phyloP scores from a whole-genome alignment of 2,797 vertebrate genomes.

The Melanotaenia pygmaea region DNA sequence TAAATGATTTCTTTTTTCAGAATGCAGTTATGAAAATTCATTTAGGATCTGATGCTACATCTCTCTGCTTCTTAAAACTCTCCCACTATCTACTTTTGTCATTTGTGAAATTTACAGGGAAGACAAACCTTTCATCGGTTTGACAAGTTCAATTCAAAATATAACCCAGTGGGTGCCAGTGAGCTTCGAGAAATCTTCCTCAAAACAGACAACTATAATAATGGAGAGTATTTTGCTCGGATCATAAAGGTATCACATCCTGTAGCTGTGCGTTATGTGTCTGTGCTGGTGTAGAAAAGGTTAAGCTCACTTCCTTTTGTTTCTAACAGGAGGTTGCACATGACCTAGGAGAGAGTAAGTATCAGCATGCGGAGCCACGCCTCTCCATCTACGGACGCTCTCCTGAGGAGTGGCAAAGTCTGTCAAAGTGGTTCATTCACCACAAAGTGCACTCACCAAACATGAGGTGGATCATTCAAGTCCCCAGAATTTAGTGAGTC shows the following conservation, averaged over 20 bases:
- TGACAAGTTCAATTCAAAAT: constrained; percentile 98
- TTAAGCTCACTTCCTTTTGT: constrained; percentile 20
- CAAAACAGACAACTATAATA: constrained; percentile 94
- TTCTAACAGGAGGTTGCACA: constrained; percentile 89
- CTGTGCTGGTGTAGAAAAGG: background rate
- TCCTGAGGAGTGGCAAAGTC: constrained; percentile 88
- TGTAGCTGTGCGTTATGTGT: background rate
- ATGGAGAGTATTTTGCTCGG: constrained; percentile 96
- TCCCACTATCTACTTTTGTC: background rate
- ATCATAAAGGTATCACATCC: constrained; percentile 89
- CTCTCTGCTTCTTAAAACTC: background rate
- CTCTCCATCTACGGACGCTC: constrained; percentile 94
- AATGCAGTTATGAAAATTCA: background rate
- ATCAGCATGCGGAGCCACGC: constrained; percentile 94
- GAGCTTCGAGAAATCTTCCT: constrained; percentile 95
- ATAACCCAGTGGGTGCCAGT: constrained; percentile 96
- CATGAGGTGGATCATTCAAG: constrained; percentile 97
- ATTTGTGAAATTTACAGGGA: constrained; percentile 78
- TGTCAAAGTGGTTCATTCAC: constrained; percentile 95
- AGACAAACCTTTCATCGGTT: constrained; percentile 98
- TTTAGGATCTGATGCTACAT: background rate
- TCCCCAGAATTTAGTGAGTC: constrained; percentile 98
- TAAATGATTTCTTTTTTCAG: background rate
- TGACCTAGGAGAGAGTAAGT: constrained; percentile 95
- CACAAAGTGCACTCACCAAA: constrained; percentile 95